phyloP scores from a whole-genome alignment of 92 coral and sea anemone genomes.

The Zoanthus solanderi region DNA sequence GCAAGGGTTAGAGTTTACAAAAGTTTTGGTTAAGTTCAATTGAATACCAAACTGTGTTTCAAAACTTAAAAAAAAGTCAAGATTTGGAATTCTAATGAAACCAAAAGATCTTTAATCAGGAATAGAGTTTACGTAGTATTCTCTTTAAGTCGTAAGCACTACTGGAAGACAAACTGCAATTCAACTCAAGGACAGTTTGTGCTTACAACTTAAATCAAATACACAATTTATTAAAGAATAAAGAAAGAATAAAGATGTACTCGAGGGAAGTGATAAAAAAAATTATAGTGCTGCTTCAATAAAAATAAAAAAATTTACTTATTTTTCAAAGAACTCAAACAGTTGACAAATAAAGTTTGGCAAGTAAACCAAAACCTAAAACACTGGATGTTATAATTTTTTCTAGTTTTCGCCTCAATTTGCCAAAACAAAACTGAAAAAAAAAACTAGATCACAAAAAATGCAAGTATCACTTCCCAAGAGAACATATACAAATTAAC shows the following conservation, averaged over 20 bases:
- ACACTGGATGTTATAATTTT: background rate
- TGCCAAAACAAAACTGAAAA: background rate
- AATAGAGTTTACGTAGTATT: background rate
- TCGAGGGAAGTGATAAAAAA: slow-evolving; percentile 19
- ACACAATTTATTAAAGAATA: background rate
- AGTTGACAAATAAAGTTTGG: background rate
- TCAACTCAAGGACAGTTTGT: slow-evolving; percentile 36
- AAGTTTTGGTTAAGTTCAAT: slow-evolving; percentile 13
- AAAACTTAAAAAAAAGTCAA: background rate
- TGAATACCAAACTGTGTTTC: background rate
- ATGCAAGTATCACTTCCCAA: slow-evolving; percentile 10
- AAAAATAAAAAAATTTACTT: background rate
- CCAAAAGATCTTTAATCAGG: slow-evolving; percentile 19
- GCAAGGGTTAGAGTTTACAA: slow-evolving; percentile 2
- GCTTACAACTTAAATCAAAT: slow-evolving; percentile 23
- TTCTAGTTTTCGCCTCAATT: background rate
- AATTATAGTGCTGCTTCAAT: background rate
- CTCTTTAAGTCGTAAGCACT: slow-evolving; percentile 26
- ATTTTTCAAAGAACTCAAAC: background rate
- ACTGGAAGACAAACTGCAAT: background rate
- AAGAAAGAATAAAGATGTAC: background rate
- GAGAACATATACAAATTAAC: slow-evolving; percentile 20
- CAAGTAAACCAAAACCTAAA: background rate
- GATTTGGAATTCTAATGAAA: slow-evolving; percentile 8
- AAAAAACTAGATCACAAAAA: background rate